phyloP scores from a whole-genome alignment of 2,113 vertebrate genomes.

The Heterotilapia buettikoferi region DNA sequence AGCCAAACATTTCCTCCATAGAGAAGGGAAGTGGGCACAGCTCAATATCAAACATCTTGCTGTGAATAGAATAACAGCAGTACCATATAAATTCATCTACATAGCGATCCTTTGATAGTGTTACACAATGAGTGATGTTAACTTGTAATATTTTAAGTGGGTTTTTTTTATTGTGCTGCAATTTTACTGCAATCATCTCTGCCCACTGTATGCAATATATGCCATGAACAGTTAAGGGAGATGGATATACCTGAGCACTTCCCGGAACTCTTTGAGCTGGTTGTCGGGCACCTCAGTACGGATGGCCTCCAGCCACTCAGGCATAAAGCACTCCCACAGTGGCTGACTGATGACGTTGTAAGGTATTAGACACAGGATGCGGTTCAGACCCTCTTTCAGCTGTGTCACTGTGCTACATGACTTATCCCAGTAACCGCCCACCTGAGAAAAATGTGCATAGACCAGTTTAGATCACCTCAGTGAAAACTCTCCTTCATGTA shows the following conservation, averaged over 20 bases:
- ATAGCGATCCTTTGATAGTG: neutral
- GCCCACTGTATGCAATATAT: neutral
- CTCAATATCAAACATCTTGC: constrained; percentile 99
- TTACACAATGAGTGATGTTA: neutral
- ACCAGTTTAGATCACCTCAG: neutral
- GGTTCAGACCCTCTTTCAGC: constrained; percentile 93
- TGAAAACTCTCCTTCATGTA: neutral
- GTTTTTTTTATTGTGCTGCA: neutral
- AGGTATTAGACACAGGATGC: constrained; percentile 95
- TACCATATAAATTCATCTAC: neutral
- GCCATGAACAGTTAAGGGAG: neutral
- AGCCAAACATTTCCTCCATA: constrained; percentile 99
- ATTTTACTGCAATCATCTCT: neutral
- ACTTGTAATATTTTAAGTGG: neutral
- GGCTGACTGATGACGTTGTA: constrained; percentile 97
- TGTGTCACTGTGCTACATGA: constrained; percentile 94
- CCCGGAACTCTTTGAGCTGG: constrained; percentile 94
- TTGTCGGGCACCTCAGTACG: constrained; percentile 92
- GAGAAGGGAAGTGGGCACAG: constrained; percentile 97
- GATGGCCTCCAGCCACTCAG: constrained; percentile 95
- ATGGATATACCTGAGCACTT: constrained; percentile 87
- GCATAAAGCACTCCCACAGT: constrained; percentile 98
- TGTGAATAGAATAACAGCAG: constrained; percentile 49
- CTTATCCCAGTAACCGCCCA: constrained; percentile 98
- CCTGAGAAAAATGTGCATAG: constrained; percentile 62